Conservation (phyloP, 53 echinoderm and acorn worm species). For the Glandiceps talaboti region DNA sequence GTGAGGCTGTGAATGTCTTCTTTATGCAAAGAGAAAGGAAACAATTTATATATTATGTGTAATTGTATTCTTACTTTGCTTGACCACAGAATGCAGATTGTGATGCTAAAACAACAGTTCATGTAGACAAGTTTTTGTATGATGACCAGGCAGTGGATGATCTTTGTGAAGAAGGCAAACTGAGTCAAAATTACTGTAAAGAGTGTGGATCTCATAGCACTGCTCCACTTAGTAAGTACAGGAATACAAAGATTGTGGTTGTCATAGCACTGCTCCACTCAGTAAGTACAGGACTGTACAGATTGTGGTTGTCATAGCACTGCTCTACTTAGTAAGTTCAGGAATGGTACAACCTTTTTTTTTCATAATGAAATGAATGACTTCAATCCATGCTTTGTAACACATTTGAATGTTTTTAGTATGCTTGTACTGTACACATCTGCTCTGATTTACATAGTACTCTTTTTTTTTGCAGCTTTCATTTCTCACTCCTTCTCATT, state of each 20-base stretch:
- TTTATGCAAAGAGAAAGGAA: too few relatives aligned
- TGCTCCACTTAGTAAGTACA: conserved; percentile 44
- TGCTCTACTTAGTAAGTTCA: background rate
- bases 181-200: conserved; percentile 49
- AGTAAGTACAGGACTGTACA: background rate
- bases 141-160: conserved; percentile 56
- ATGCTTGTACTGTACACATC: background rate
- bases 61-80: conserved; percentile 6
- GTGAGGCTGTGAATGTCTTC: too few relatives aligned
- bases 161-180: conserved; percentile 43
- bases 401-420: too few relatives aligned
- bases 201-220: conserved; percentile 43
- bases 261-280: background rate
- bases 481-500: conserved; percentile 52
- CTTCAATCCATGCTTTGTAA: too few relatives aligned
- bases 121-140: conserved; percentile 55
- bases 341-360: too few relatives aligned
- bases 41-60: background rate
- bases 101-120: conserved; percentile 28
- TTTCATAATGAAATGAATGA: too few relatives aligned
- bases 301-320: background rate
- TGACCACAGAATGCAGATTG: conserved; percentile 38
- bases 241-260: background rate
- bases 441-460: background rate
- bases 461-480: conserved; percentile 30